Percentiles rank a stretch among this genome's conserved stretches.
Evolutionary conservation across 2,797 vertebrate genomes (phyloP).

Genomic region (Anomalospiza imberbis): DNA sequence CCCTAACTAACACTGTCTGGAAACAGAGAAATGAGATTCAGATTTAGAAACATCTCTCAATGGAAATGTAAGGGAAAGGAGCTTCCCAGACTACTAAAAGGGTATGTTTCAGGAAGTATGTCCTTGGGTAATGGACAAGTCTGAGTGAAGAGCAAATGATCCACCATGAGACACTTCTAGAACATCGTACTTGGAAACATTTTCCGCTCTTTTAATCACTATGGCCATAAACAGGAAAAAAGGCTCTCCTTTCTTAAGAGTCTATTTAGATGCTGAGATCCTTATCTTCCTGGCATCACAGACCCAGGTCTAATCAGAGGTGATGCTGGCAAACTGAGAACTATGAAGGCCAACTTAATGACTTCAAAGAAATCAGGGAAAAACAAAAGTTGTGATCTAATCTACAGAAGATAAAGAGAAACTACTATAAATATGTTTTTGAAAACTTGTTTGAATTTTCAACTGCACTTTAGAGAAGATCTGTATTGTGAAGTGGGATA

Average conservation of each 20-base stretch:
- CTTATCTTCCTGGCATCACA: background rate
- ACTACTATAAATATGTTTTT: background rate
- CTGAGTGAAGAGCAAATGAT: background rate
- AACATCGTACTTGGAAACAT: background rate
- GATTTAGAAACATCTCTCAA: background rate
- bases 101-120: background rate
- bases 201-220: background rate
- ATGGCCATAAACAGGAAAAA: background rate
- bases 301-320: background rate
- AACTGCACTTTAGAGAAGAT: background rate
- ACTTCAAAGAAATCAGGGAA: background rate
- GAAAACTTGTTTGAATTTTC: background rate
- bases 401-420: background rate
- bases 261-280: background rate
- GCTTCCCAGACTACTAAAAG: background rate
- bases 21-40: background rate
- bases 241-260: background rate
- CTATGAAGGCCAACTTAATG: background rate
- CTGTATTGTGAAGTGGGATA: fast-evolving
- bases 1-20: background rate
- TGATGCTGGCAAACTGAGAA: background rate
- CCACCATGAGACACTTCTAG: background rate
- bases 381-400: background rate
- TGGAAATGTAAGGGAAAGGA: background rate
- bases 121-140: background rate